These are phyloP conservation scores for Anguilla japonica DNA, from an alignment of 2,113 vertebrate genomes.

Conservation along the genomic window DNA sequence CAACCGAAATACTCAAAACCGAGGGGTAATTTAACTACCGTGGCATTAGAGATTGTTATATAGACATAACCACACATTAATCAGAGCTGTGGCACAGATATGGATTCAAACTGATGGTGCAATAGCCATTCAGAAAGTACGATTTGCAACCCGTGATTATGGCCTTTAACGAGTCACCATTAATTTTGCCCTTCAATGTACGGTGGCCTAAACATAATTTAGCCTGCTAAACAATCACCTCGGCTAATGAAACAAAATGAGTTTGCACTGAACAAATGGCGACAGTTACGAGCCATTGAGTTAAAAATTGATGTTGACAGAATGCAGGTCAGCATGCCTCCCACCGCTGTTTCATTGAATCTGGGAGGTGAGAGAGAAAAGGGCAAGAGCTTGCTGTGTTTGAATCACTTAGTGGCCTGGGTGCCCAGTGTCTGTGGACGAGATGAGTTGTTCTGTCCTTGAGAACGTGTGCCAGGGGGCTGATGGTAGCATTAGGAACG, in stretches of 20 bases:
- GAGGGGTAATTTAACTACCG: neutral
- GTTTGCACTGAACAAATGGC: neutral
- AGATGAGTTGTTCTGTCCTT: constrained; percentile 21
- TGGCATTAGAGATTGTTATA: neutral
- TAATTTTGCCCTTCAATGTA: neutral
- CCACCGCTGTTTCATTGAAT: neutral
- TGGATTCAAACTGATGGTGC: neutral
- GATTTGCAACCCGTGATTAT: neutral
- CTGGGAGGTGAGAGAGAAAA: neutral
- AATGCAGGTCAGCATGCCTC: neutral
- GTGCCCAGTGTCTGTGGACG: neutral
- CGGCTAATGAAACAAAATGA: neutral
- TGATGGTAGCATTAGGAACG: constrained; percentile 33
- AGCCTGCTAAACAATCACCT: neutral
- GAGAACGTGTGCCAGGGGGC: neutral
- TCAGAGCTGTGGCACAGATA: neutral
- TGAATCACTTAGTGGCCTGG: constrained; percentile 29
- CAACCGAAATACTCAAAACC: neutral
- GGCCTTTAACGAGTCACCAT: neutral
- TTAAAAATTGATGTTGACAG: neutral
- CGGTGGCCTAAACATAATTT: neutral
- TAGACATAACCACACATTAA: neutral
- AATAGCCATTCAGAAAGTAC: neutral
- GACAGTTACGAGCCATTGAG: neutral
- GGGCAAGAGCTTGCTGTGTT: neutral